Evolutionary conservation across 2,888 invertebrate genomes (phyloP), one percentile per base, ranked within the genome.

Genomic region (Miltochrista miniata): DNA sequence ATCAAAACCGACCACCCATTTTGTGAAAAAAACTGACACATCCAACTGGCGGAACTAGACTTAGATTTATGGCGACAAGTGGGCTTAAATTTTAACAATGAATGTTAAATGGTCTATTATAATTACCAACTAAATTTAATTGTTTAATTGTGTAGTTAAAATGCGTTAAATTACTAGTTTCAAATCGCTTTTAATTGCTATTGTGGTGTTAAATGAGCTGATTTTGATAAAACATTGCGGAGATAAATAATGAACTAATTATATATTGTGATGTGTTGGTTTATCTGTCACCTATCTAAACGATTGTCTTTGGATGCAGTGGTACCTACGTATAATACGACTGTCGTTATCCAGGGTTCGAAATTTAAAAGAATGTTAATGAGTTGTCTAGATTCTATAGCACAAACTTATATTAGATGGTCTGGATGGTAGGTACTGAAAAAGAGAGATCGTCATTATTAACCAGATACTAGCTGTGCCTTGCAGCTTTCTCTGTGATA

Each of bases 21-120:
- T 4, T 24, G 18, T 4, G 5, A 24, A 11, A 38, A 18, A 18
- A 31, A 34, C 42, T 8, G 34, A 34, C 9, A n/a, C 34, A 14
- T 31, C 38, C 40, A 47, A 11, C 9, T 18, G 18, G 24, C 7
- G n/a, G 18, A 12, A 18, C 43, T 34, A n/a, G 15, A 35, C 9
- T 45, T 24, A 24, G 18, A 48, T 48, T 36, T 48, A 48, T 29
- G 35, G 40, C n/a, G 29, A 41, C 48, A 42, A 9, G 35, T n/a
- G 4, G n/a, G 1, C n/a, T 47, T 14, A 11, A 45, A 5, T 15
- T 3, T 12, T 1, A 48, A 48, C 41, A 48, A 48, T 48, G 41
- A 30, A 15, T 29, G 14, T 1, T 29, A 41, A 41, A 36, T 14
- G 24, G 15, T 35, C 10, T 14, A 35, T 41, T 35, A 40, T 35